Conservation (phyloP, 2,888 invertebrate species). For the Stegophylla sp. region DNA sequence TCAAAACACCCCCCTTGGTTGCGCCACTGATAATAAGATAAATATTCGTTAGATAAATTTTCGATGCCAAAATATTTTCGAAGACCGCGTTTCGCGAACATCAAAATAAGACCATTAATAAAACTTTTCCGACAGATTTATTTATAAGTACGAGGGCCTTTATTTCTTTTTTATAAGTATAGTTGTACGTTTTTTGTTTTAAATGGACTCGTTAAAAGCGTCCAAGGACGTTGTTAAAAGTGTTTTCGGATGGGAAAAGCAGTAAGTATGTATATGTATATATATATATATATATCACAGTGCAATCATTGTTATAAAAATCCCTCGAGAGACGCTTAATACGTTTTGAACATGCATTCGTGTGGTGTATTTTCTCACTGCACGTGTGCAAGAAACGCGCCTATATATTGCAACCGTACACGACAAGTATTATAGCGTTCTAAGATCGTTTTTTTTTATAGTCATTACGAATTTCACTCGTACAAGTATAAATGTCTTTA, state of each 20-base stretch:
- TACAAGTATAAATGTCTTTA: slow-evolving; percentile 1
- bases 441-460: no score
- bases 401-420: background rate
- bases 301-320: background rate
- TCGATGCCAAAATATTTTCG: slow-evolving; percentile 29
- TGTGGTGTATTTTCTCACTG: background rate
- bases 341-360: background rate
- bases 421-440: background rate
- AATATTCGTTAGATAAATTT: slow-evolving; percentile 1
- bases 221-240: slow-evolving; percentile 1
- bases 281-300: no score
- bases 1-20: no score
- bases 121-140: background rate
- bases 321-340: slow-evolving; percentile 16
- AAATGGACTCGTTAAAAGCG: background rate
- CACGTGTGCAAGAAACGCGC: background rate
- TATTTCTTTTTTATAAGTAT: no score
- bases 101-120: slow-evolving; percentile 30
- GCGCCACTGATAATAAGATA: slow-evolving; percentile 16
- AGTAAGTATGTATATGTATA: no score
- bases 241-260: background rate
- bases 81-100: background rate
- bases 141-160: slow-evolving; percentile 1
- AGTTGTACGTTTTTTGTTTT: background rate
- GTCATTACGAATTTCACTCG: background rate